Percentiles rank a stretch among this genome's conserved stretches.
Conservation (phyloP, 1,140 invertebrate genomes). For the Bombus consobrinus region DNA sequence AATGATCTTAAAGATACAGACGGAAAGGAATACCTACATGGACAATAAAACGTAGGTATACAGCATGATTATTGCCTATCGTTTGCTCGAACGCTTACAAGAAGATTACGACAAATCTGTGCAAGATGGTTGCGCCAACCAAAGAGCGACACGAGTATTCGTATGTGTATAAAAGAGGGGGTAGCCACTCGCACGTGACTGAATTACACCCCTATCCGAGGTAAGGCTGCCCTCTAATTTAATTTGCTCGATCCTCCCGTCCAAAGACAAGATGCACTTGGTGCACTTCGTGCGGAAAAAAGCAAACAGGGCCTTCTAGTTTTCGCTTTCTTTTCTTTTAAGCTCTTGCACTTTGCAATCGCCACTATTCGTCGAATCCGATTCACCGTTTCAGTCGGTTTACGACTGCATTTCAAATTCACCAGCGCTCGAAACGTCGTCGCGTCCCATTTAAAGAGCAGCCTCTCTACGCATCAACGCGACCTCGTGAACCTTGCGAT, state of each 20-base stretch:
- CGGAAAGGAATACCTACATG: not conserved
- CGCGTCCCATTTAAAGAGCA: not conserved
- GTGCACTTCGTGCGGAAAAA: conserved; percentile 64
- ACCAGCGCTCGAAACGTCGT: not conserved
- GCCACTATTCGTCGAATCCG: not conserved
- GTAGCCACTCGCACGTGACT: conserved; percentile 45
- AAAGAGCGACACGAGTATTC: conserved; percentile 25
- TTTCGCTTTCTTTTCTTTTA: conserved; percentile 32
- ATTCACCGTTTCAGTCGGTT: not conserved
- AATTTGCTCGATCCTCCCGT: conserved; percentile 56
- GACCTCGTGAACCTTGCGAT: conserved; percentile 4
- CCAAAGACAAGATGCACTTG: conserved; percentile 65
- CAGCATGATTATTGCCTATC: conserved; percentile 11
- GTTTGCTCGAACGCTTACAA: conserved; percentile 32
- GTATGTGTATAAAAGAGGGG: conserved; percentile 27
- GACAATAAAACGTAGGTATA: not conserved
- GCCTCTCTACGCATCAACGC: not conserved
- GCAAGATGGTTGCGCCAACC: conserved; percentile 11
- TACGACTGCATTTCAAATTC: not conserved
- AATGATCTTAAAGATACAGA: not conserved
- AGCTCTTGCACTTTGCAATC: not conserved
- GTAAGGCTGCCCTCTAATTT: conserved; percentile 61
- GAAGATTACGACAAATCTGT: conserved; percentile 33
- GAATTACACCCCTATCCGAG: conserved; percentile 52
- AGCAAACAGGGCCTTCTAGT: conserved; percentile 45